Evolutionary conservation across 2,888 invertebrate species (phyloP).

Genomic region (Itoplectis maculator): DNA sequence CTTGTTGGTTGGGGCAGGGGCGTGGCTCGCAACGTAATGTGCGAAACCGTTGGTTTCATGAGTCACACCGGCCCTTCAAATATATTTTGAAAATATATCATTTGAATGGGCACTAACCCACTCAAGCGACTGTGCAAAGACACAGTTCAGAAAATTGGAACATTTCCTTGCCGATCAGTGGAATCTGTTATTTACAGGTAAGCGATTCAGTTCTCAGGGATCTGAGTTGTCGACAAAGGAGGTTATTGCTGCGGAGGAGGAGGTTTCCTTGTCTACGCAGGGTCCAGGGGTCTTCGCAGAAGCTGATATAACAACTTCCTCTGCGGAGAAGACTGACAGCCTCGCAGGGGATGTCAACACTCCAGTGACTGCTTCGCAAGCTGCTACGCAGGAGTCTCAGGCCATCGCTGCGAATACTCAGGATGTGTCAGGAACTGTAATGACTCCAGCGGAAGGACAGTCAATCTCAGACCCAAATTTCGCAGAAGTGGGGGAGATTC

Average conservation of each 20-base stretch:
- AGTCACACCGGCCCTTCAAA: not conserved
- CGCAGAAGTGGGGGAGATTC: not conserved
- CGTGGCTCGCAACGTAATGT: not conserved
- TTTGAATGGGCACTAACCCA: constrained; percentile 14
- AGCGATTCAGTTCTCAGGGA: not conserved
- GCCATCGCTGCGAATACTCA: too few species aligned
- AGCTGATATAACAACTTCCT: not conserved
- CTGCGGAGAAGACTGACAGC: not conserved
- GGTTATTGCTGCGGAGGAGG: not conserved
- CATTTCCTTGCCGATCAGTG: constrained; percentile 6
- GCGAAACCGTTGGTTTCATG: not conserved
- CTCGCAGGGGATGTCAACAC: not conserved
- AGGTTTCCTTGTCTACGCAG: not conserved
- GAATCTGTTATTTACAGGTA: constrained; percentile 1
- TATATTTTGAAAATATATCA: not conserved
- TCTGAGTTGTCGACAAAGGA: not conserved
- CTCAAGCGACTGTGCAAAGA: not conserved
- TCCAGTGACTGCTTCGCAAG: not conserved
- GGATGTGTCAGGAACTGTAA: too few species aligned
- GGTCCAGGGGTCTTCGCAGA: not conserved
- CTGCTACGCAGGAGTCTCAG: not conserved
- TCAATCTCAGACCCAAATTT: too few species aligned
- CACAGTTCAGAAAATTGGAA: not conserved
- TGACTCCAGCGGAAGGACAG: too few species aligned
- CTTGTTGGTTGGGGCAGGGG: constrained; percentile 2